Conservation (phyloP, 1,140 invertebrate genomes). For the Aphelenchoides fujianensis region DNA sequence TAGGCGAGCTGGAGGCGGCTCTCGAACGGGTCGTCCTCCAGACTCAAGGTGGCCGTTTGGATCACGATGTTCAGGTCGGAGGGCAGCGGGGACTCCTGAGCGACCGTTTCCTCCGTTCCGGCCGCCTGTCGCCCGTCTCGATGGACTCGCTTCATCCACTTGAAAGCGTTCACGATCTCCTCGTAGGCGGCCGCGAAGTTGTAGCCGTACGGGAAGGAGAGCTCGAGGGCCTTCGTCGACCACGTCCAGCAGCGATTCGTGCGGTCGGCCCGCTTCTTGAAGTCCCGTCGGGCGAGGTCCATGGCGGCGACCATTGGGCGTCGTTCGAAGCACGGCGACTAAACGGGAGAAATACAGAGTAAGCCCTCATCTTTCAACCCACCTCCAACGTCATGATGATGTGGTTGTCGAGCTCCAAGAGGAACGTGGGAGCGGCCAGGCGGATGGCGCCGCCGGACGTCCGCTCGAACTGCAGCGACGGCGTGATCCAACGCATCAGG, state of each 20-base stretch:
- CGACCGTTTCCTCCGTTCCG: constrained; percentile 71
- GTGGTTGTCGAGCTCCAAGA: constrained; percentile 50
- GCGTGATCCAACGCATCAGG: constrained; percentile 50
- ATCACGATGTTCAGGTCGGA: constrained; percentile 74
- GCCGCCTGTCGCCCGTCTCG: constrained; percentile 60
- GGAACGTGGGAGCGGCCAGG: constrained; percentile 36
- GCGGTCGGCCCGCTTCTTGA: constrained; percentile 35
- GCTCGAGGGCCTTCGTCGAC: constrained; percentile 71
- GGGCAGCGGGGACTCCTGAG: constrained; percentile 71
- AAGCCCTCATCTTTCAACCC: neutral
- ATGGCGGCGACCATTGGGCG: constrained; percentile 35
- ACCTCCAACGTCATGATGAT: constrained; percentile 48
- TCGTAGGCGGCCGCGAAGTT: constrained; percentile 88
- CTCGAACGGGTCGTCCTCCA: constrained; percentile 96
- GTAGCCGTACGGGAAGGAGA: constrained; percentile 85
- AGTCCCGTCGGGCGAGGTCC: constrained; percentile 42
- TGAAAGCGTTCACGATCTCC: constrained; percentile 79
- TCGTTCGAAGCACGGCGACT: constrained; percentile 32
- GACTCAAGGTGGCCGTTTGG: constrained; percentile 75
- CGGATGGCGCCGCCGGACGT: constrained; percentile 18
- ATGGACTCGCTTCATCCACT: constrained; percentile 85
- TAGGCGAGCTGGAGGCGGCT: constrained; percentile 91
- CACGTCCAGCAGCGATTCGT: constrained; percentile 65
- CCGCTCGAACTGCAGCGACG: constrained; percentile 41
- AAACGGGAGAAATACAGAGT: constrained; percentile 8